These are phyloP conservation scores for Thelaira solivaga DNA, from an alignment of 2,888 invertebrate genomes.

Conservation along the genomic window DNA sequence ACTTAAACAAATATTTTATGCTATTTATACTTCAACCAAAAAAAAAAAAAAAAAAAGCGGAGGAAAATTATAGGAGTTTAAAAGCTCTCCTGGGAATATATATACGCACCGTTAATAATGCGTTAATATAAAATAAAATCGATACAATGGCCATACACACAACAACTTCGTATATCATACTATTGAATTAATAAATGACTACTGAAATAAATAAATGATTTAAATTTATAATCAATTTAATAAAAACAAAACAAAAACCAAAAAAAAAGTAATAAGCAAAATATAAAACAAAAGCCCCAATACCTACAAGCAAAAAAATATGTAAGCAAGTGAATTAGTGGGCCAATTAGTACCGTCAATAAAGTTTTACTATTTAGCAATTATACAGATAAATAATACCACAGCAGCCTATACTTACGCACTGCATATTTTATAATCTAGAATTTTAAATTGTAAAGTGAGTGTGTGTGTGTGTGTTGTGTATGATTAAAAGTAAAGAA, in stretches of 20 bases:
- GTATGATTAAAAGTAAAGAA: too few relatives aligned
- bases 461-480: too few relatives aligned
- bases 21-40: too few relatives aligned
- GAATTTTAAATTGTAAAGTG: too few relatives aligned
- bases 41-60: not conserved
- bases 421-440: too few relatives aligned
- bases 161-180: not conserved
- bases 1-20: too few relatives aligned
- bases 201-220: slow-evolving; percentile 28
- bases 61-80: not conserved
- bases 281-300: not conserved
- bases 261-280: slow-evolving; percentile 1
- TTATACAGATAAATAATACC: too few relatives aligned
- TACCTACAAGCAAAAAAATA: not conserved
- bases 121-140: not conserved
- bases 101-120: too few relatives aligned
- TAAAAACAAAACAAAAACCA: slow-evolving; percentile 12
- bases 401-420: too few relatives aligned
- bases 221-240: slow-evolving; percentile 31
- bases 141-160: not conserved
- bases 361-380: too few relatives aligned
- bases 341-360: not conserved
- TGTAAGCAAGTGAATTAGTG: not conserved
- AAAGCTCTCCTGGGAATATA: too few relatives aligned
- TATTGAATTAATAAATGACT: slow-evolving; percentile 4